Base-by-base conservation (phyloP, 1,140 invertebrate genomes). In the Hylaeus anthracinus region DNA sequence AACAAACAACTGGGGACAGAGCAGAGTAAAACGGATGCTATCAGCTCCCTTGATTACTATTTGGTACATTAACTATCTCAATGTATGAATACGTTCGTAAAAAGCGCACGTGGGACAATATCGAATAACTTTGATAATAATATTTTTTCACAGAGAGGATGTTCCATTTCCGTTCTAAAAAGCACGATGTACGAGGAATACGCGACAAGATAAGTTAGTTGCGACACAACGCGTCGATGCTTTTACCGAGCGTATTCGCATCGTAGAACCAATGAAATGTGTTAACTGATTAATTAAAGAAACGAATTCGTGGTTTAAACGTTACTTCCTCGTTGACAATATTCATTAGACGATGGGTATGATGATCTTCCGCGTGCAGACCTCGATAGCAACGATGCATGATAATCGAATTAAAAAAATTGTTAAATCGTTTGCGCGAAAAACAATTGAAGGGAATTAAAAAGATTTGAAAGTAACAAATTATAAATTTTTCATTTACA, bases 161-260 rank as follows among this genome's bases (percentile, higher is more conserved):
- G 72, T 82, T 69, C 37, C n/a, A 79, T 79, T 84, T 87, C 86
- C 85, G 79, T n/a, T 58, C 63, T 14, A 56, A 66, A 64, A 79
- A 67, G 58, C 45, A 86, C 56, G 61, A 53, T 60, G 74, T 85
- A 75, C 83, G 80, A 64, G 69, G 60, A 77, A 63, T 45, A 48
- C 1, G 12, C 26, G 67, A 72, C 48, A 55, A 82, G 85, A 86
- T 86, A 85, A 86, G 37, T 55, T 56, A n/a, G 9, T 71, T 61
- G 56, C n/a, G 70, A 61, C 64, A 39, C 53, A 3, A 60, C 79
- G 63, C 64, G 8, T 60, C 9, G 2, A 26, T 56, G 14, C 45
- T 15, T 79, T n/a, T 12, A 26, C 26, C 53, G 9, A 45, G 43
- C 5, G 14, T 61, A 55, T 43, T 45, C 6, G 0, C 9, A 8